Percentiles rank a stretch among this genome's conserved stretches.
Evolutionary conservation across 1,140 invertebrate species (phyloP).

Genomic region (Caenorhabditis elegans): DNA sequence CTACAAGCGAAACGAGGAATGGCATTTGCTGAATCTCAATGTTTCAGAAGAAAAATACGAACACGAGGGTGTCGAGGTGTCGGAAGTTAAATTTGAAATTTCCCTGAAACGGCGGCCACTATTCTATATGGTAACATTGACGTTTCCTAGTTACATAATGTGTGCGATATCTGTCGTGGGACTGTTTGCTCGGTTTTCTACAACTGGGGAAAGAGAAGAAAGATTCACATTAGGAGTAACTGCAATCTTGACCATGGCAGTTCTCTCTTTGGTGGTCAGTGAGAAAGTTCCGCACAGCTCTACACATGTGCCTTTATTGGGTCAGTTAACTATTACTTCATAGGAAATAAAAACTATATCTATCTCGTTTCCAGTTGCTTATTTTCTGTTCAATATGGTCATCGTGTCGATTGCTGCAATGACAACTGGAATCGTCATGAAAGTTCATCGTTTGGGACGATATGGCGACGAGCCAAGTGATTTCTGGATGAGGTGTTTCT

Average conservation of each 20-base stretch:
- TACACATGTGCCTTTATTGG: constrained; percentile 56
- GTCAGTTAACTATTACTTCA: no score
- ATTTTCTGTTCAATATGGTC: constrained; percentile 64
- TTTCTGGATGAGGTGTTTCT: constrained; percentile 49
- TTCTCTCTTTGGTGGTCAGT: constrained; percentile 57
- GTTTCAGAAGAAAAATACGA: constrained; percentile 55
- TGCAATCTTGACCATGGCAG: constrained; percentile 57
- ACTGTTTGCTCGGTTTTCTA: constrained; percentile 58
- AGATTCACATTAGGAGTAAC: constrained; percentile 60
- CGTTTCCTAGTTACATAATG: constrained; percentile 57
- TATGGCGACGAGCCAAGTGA: constrained; percentile 54
- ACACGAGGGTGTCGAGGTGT: constrained; percentile 60
- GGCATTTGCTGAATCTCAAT: constrained; percentile 56
- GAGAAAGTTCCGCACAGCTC: constrained; percentile 61
- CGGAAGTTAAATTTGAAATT: constrained; percentile 56
- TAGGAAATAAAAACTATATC: no score
- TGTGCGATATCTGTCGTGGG: constrained; percentile 60
- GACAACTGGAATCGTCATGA: constrained; percentile 56
- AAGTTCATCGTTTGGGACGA: constrained; percentile 56
- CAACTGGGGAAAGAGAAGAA: constrained; percentile 57
- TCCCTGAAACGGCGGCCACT: constrained; percentile 55
- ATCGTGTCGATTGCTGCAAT: constrained; percentile 56
- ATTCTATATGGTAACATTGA: constrained; percentile 60
- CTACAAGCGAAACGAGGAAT: constrained; percentile 59
- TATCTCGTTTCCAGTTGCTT: no score